Conservation (phyloP, 2,888 invertebrate genomes). For the Standfussiana lucernea region DNA sequence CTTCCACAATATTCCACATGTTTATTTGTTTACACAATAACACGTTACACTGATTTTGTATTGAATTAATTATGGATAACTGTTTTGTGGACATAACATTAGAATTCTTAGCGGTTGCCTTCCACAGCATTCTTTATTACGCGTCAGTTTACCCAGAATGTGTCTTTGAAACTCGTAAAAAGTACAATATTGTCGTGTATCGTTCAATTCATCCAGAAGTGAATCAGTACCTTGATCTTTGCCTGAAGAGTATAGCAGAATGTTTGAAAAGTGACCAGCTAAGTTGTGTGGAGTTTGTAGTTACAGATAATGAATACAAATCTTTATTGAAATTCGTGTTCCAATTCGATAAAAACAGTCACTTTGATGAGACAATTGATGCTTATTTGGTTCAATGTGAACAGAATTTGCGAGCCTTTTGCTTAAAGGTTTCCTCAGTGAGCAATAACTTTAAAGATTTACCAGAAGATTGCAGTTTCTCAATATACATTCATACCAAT, state of each 20-base stretch:
- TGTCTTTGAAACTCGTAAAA: conserved; percentile 91
- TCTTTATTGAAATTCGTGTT: conserved; percentile 82
- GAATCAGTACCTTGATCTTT: conserved; percentile 91
- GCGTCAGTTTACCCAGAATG: conserved; percentile 92
- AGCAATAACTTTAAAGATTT: conserved; percentile 86
- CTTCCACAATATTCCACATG: background rate
- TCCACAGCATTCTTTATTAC: conserved; percentile 91
- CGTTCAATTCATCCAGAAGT: conserved; percentile 92
- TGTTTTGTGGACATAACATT: conserved; percentile 90
- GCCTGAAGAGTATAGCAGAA: conserved; percentile 87
- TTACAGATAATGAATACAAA: conserved; percentile 78
- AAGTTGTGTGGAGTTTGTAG: conserved; percentile 88
- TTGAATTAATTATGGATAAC: conserved; percentile 75
- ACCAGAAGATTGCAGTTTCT: conserved; percentile 90
- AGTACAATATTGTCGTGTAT: conserved; percentile 91
- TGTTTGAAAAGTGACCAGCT: conserved; percentile 88
- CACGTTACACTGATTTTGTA: background rate
- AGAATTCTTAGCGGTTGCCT: conserved; percentile 92
- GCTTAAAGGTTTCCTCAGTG: conserved; percentile 89
- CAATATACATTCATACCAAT: conserved; percentile 91
- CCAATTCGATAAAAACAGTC: conserved; percentile 77
- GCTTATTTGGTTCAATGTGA: conserved; percentile 92
- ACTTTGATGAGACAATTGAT: conserved; percentile 85
- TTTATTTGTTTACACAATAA: conserved; percentile 2
- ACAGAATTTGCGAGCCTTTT: conserved; percentile 91